Conservation (phyloP, 23 tunicate species). For the Trididemnum nubilum region DNA sequence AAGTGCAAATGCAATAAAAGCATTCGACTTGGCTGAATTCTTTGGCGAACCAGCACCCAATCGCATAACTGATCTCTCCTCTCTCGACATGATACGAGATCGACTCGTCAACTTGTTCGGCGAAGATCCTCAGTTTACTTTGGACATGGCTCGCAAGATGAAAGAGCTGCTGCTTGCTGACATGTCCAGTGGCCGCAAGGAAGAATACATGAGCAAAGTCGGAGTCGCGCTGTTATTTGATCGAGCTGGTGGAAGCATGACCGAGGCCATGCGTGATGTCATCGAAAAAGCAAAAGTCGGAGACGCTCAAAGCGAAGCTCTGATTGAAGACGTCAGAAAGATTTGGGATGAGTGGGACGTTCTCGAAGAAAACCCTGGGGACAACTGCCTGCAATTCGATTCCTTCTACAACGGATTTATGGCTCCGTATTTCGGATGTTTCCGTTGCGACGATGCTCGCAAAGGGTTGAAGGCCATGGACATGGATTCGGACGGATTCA, state of each 20-base stretch:
- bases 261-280: constrained; percentile 15
- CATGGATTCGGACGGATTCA: constrained; percentile 23
- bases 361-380: constrained; percentile 15
- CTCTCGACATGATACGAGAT: constrained; percentile 10
- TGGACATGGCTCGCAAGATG: constrained; percentile 16
- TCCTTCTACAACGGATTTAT: constrained; percentile 44
- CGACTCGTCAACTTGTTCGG: constrained; percentile 27
- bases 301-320: background rate
- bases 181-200: constrained; percentile 20
- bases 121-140: constrained; percentile 12
- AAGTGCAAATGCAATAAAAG: constrained; percentile 8
- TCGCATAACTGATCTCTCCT: constrained; percentile 38
- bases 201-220: constrained; percentile 34
- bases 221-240: constrained; percentile 34
- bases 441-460: constrained; percentile 29
- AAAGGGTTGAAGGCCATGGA: constrained; percentile 35
- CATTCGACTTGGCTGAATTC: constrained; percentile 26
- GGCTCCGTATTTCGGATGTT: constrained; percentile 44
- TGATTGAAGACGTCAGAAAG: constrained; percentile 12
- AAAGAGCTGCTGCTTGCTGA: constrained; percentile 30
- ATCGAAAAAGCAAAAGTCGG: constrained; percentile 10
- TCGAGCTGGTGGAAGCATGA: constrained; percentile 30
- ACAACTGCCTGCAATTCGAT: constrained; percentile 26
- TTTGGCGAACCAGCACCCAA: constrained; percentile 26
- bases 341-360: constrained; percentile 47